Conservation (phyloP, 2,113 vertebrate species). For the Macrotis lagotis region DNA sequence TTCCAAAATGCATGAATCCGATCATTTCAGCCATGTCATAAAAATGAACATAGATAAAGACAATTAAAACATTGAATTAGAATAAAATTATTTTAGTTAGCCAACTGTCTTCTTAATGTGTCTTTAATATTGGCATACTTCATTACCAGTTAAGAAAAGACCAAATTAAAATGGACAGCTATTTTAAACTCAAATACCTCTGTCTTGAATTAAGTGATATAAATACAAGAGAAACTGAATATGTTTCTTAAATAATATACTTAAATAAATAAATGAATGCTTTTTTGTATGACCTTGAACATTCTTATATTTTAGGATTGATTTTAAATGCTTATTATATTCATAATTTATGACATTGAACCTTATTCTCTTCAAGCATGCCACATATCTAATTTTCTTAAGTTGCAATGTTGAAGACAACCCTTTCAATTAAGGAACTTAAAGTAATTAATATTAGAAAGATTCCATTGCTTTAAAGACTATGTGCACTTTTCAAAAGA, state of each 20-base stretch:
- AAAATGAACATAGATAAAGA: not conserved
- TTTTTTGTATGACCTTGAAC: not conserved
- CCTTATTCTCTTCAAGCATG: not conserved
- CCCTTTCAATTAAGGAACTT: constrained; percentile 10
- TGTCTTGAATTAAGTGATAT: not conserved
- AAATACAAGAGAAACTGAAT: not conserved
- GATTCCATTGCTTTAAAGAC: constrained; percentile 18
- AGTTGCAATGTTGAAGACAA: constrained; percentile 2
- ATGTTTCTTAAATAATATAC: not conserved
- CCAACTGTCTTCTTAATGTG: not conserved
- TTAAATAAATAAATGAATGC: constrained; percentile 26
- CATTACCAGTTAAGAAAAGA: not conserved
- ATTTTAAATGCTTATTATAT: not conserved
- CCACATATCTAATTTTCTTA: not conserved
- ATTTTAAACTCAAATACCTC: not conserved
- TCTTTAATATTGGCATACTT: not conserved
- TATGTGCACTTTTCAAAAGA: not conserved
- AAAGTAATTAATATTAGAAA: not conserved
- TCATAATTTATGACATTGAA: not conserved
- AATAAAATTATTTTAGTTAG: not conserved
- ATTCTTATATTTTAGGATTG: not conserved
- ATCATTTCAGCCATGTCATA: not conserved
- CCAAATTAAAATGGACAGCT: not conserved
- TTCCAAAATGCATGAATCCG: not conserved
- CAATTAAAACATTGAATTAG: not conserved